Base-by-base conservation (phyloP, 2,888 invertebrate species). In the Apotomis capreana region DNA sequence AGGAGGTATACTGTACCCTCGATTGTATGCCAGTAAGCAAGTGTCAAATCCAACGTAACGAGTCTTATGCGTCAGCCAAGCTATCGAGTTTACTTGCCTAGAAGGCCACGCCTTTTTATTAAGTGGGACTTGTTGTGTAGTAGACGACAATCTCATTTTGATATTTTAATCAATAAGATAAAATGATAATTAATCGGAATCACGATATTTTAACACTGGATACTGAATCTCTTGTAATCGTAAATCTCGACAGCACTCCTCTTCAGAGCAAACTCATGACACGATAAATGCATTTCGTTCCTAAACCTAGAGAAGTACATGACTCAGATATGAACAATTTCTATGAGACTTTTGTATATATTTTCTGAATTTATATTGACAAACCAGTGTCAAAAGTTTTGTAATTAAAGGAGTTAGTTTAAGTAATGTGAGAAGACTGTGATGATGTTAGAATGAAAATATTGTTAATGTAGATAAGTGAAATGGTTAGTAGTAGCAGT, bases 391-490 rank as follows among this genome's bases (percentile, higher is more conserved):
- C 68, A 71, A 74, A 57, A 65, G 59, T 74, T 69, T 74, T 71
- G 62, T 75, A 74, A 74, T 78, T 70, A 74, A 76, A 77, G 74
- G 83, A 82, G 81, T 77, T 87, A 86, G 81, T 77, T 74, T 87
- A 88, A 87, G 82, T 84, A 87, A 85, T 88, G 90, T 90, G 89
- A 89, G 91, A 92, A 92, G 92, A 92, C 92, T 93, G 92, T 92
- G 92, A 92, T 92, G 92, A 88, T 84, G 89, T 84, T 78, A 85
- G 84, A 83, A 84, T 87, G 88, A 82, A 82, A 82, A 83, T 82
- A 85, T 83, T 86, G 84, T 83, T 84, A 78, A 65, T 78, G 76
- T 86, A 74, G 68, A 51, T 74, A 85, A 85, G 84, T 80, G 81
- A 85, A 80, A 80, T 81, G 81, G 82, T 78, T 84, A 84, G 74